phyloP scores from a whole-genome alignment of 2,888 invertebrate genomes.

The Diaperis boleti region DNA sequence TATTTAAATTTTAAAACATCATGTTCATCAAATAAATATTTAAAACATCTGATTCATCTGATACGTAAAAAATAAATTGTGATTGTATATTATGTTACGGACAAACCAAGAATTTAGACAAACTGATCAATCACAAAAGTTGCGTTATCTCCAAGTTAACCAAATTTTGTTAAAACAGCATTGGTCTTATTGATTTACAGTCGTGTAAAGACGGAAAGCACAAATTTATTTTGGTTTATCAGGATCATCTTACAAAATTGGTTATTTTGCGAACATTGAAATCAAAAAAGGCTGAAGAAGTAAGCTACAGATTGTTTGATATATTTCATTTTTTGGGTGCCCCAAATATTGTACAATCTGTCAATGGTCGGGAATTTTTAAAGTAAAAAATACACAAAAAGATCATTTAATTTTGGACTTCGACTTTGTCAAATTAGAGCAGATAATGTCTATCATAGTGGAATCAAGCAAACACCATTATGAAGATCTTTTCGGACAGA shows the following conservation, averaged over 20 bases:
- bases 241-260: neutral
- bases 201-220: neutral
- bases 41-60: too few species aligned
- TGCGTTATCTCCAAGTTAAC: too few species aligned
- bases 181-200: neutral
- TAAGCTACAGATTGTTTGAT: constrained; percentile 56
- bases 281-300: constrained; percentile 44
- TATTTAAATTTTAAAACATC: too few species aligned
- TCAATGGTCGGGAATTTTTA: constrained; percentile 58
- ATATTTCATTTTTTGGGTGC: constrained; percentile 60
- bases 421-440: constrained; percentile 34
- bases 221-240: too few species aligned
- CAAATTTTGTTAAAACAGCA: too few species aligned
- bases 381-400: constrained; percentile 52
- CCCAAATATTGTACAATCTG: constrained; percentile 57
- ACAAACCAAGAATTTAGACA: too few species aligned
- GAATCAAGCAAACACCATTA: constrained; percentile 38
- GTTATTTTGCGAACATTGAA: constrained; percentile 1
- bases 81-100: too few species aligned
- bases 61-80: too few species aligned
- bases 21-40: too few species aligned
- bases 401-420: constrained; percentile 41
- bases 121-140: too few species aligned
- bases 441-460: constrained; percentile 34
- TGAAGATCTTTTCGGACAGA: constrained; percentile 37